These are phyloP conservation scores for Circaetus cinerascens DNA, from an alignment of 2,113 vertebrate genomes.

Conservation along the genomic window DNA sequence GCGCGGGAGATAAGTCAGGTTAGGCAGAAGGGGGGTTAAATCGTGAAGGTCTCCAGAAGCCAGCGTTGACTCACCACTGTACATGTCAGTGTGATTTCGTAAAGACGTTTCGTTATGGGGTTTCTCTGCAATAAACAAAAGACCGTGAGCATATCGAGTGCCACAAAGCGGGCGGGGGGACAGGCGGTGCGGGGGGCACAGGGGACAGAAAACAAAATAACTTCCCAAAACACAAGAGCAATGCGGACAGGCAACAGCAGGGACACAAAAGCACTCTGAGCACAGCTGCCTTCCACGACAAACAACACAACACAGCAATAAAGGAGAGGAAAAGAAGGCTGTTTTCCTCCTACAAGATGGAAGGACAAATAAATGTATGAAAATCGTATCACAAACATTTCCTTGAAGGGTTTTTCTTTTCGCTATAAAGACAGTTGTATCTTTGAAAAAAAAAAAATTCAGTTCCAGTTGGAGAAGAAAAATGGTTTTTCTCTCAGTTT, in stretches of 20 bases:
- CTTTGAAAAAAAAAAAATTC: not conserved
- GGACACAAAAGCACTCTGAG: not conserved
- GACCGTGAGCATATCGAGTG: constrained; percentile 68
- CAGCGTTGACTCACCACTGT: constrained; percentile 88
- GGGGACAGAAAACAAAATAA: not conserved
- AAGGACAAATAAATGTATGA: not conserved
- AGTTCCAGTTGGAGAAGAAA: not conserved
- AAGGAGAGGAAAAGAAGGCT: not conserved
- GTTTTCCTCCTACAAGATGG: not conserved
- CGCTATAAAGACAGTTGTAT: not conserved
- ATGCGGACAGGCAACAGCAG: not conserved
- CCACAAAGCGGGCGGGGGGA: not conserved
- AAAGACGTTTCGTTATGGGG: constrained; percentile 88
- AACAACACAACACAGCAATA: not conserved
- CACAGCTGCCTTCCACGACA: not conserved
- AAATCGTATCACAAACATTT: not conserved
- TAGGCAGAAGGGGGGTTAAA: constrained; percentile 68
- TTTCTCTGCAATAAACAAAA: constrained; percentile 89
- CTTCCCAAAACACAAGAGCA: not conserved
- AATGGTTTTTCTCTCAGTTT: not conserved
- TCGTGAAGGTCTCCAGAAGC: constrained; percentile 58
- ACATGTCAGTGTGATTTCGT: constrained; percentile 88
- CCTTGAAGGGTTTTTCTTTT: not conserved
- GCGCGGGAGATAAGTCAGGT: constrained; percentile 64
- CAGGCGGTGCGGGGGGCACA: not conserved